These are phyloP conservation scores for Meandrina meandrites DNA, from an alignment of 92 coral and sea anemone genomes.

Conservation along the genomic window DNA sequence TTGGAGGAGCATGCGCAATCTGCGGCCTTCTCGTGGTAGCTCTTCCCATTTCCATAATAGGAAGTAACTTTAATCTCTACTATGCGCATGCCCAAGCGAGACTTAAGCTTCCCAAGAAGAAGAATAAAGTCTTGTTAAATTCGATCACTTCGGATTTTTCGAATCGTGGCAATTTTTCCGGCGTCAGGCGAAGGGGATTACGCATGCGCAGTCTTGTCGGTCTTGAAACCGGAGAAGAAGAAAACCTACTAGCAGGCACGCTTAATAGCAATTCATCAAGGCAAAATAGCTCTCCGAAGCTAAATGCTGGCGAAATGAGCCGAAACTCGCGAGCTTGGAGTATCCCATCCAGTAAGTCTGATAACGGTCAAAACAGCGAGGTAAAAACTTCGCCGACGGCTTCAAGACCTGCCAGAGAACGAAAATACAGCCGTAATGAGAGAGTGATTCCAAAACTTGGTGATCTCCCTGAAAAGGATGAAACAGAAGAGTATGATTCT, in stretches of 20 bases:
- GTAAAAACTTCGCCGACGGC: constrained; percentile 38
- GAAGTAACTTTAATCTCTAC: constrained; percentile 83
- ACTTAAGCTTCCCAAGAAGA: constrained; percentile 77
- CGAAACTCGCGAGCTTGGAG: constrained; percentile 47
- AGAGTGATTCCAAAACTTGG: constrained; percentile 64
- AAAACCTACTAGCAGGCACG: constrained; percentile 5
- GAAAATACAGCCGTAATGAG: constrained; percentile 65
- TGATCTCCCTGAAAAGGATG: constrained; percentile 77
- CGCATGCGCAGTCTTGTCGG: constrained; percentile 61
- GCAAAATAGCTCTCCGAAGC: constrained; percentile 23
- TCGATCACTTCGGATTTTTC: constrained; percentile 76
- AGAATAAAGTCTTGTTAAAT: constrained; percentile 62
- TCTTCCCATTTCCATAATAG: constrained; percentile 87
- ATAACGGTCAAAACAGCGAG: constrained; percentile 31
- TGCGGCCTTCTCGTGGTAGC: constrained; percentile 89
- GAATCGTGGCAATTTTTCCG: constrained; percentile 37
- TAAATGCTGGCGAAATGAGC: not conserved
- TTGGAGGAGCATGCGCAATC: constrained; percentile 84
- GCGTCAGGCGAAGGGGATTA: constrained; percentile 59
- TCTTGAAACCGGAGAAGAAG: constrained; percentile 39
- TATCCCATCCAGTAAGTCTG: constrained; percentile 49
- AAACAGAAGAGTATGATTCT: constrained; percentile 49
- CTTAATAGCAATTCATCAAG: constrained; percentile 1
- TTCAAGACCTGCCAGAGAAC: constrained; percentile 46
- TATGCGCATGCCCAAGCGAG: constrained; percentile 93